Evolutionary conservation across 2,888 invertebrate genomes (phyloP).

Genomic region (Melanotus villosus): DNA sequence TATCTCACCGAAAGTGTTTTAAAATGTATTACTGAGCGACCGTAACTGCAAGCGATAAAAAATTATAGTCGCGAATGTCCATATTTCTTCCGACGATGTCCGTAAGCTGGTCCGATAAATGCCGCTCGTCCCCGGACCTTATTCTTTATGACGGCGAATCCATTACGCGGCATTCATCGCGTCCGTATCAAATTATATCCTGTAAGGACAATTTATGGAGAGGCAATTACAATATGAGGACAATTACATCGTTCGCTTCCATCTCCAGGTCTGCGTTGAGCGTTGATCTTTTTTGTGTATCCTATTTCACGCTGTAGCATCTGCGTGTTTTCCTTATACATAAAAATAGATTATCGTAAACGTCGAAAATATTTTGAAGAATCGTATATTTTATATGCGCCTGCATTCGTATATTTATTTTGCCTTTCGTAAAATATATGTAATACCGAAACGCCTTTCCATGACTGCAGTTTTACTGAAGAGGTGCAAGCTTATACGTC

Average conservation of each 20-base stretch:
- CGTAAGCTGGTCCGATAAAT: slow-evolving; percentile 50
- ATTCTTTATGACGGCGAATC: slow-evolving; percentile 50
- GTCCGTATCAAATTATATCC: slow-evolving; percentile 49
- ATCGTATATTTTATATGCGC: slow-evolving; percentile 30
- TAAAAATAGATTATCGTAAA: slow-evolving; percentile 29
- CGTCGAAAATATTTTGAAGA: slow-evolving; percentile 35
- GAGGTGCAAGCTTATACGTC: too few relatives aligned
- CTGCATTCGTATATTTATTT: slow-evolving; percentile 14
- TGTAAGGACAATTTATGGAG: slow-evolving; percentile 46
- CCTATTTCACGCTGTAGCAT: slow-evolving; percentile 17
- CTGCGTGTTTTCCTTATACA: slow-evolving; percentile 15
- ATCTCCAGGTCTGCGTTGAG: slow-evolving; percentile 22
- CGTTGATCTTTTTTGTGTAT: slow-evolving; percentile 23
- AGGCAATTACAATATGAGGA: slow-evolving; percentile 46
- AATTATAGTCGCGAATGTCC: slow-evolving; percentile 50
- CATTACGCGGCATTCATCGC: slow-evolving; percentile 44
- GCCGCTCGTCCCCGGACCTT: slow-evolving; percentile 46
- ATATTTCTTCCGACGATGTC: slow-evolving; percentile 49
- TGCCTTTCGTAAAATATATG: too few relatives aligned
- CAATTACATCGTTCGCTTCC: slow-evolving; percentile 37
- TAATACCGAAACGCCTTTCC: too few relatives aligned
- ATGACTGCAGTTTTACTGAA: too few relatives aligned
- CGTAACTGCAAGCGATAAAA: slow-evolving; percentile 51
- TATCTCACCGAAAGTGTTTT: slow-evolving; percentile 51
- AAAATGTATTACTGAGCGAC: slow-evolving; percentile 50